Conservation (phyloP, 2,797 vertebrate genomes). For the Intellagama lesueurii region DNA sequence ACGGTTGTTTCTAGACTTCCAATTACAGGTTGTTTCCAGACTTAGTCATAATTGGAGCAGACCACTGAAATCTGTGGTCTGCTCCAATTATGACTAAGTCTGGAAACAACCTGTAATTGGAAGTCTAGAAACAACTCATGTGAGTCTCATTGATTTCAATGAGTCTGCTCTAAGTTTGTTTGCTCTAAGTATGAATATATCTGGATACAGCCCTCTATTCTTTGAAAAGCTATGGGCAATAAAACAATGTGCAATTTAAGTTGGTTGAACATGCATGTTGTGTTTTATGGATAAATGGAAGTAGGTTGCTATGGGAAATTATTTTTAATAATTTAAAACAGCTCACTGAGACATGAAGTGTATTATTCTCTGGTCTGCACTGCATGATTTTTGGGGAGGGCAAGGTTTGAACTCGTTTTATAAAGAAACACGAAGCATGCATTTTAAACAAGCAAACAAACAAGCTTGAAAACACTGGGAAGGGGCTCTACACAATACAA, state of each 20-base stretch:
- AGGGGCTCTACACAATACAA: no score
- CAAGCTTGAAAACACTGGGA: neutral
- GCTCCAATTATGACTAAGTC: no score
- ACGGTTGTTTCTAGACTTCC: no score
- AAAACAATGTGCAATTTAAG: neutral
- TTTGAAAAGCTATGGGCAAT: constrained; percentile 6
- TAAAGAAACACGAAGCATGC: neutral
- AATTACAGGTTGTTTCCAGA: no score
- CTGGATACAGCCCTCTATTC: neutral
- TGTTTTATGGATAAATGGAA: neutral
- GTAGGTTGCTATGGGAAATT: neutral
- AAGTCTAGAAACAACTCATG: no score
- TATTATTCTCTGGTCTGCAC: neutral
- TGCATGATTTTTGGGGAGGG: neutral
- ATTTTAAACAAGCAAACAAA: neutral
- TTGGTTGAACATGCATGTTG: constrained; percentile 2
- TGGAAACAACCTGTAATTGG: no score
- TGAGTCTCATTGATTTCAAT: neutral
- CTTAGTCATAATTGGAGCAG: no score
- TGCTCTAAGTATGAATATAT: neutral
- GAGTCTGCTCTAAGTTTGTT: neutral
- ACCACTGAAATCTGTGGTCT: no score
- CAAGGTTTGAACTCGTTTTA: neutral
- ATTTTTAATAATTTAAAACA: neutral
- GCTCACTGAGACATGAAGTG: neutral